These are phyloP conservation scores for Zygothrica quintamaculata DNA, from an alignment of 2,888 invertebrate species.

Conservation along the genomic window DNA sequence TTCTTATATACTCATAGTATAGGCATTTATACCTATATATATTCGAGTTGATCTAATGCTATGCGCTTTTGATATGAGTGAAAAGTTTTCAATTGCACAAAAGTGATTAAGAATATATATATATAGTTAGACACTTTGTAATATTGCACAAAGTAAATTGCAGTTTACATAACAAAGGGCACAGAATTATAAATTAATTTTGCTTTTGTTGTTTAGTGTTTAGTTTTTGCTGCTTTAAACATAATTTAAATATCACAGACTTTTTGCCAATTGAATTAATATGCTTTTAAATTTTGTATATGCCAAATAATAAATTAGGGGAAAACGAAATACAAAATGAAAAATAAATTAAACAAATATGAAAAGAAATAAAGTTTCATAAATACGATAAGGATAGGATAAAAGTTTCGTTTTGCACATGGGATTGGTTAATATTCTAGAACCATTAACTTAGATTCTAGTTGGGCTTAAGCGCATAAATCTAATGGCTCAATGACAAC, in stretches of 20 bases:
- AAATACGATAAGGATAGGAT: conserved; percentile 12
- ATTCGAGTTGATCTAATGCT: conserved; percentile 52
- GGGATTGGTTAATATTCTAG: conserved; percentile 16
- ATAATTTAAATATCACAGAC: conserved; percentile 80
- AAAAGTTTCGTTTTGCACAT: background rate
- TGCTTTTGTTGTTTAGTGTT: conserved; percentile 31
- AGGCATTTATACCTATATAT: conserved; percentile 26
- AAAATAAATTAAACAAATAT: conserved; percentile 16
- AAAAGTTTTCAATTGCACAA: conserved; percentile 71
- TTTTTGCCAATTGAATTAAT: conserved; percentile 80
- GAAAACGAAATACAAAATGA: conserved; percentile 25
- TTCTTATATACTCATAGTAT: conserved; percentile 4
- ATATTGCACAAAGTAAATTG: conserved; percentile 70
- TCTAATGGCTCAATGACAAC: conserved; percentile 41
- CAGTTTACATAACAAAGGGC: conserved; percentile 48
- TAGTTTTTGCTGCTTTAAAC: conserved; percentile 55
- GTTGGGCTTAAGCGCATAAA: conserved; percentile 46
- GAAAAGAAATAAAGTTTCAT: conserved; percentile 22
- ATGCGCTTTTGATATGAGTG: conserved; percentile 74
- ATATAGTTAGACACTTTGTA: conserved; percentile 48
- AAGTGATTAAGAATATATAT: conserved; percentile 49
- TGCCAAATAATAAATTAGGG: conserved; percentile 55
- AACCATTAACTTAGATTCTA: conserved; percentile 38
- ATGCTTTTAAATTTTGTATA: conserved; percentile 68
- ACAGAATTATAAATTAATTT: conserved; percentile 53